These are phyloP conservation scores for Dimorphilus gyrociliatus DNA, from an alignment of 2,888 invertebrate species.

Conservation along the genomic window DNA sequence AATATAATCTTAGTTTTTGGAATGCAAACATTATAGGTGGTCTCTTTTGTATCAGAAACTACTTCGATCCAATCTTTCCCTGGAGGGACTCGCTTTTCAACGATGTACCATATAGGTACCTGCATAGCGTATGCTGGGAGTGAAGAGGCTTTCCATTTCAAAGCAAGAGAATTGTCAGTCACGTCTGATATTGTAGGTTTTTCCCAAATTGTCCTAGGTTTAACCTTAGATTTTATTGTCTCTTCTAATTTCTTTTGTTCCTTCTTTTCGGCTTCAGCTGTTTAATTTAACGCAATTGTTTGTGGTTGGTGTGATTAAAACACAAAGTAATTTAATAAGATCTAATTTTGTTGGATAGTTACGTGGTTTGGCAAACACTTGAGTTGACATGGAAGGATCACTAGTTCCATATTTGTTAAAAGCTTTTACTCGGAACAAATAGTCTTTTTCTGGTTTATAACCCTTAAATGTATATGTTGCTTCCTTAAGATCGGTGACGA, in stretches of 20 bases:
- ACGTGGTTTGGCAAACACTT: slow-evolving; percentile 17
- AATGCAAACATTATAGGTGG: not conserved
- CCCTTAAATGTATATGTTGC: slow-evolving; percentile 19
- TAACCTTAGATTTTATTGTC: slow-evolving; percentile 10
- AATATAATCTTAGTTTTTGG: not conserved
- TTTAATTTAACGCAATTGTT: too few relatives aligned
- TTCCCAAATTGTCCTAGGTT: slow-evolving; percentile 42
- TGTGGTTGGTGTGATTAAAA: too few relatives aligned
- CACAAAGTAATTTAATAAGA: too few relatives aligned
- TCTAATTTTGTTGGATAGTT: too few relatives aligned
- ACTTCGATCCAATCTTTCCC: slow-evolving; percentile 26
- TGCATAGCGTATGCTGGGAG: slow-evolving; percentile 57
- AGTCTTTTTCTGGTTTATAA: slow-evolving; percentile 77
- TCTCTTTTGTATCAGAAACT: slow-evolving; percentile 14
- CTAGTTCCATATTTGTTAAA: slow-evolving; percentile 91
- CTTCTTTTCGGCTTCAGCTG: slow-evolving; percentile 7
- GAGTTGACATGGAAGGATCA: slow-evolving; percentile 79
- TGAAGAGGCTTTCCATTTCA: slow-evolving; percentile 85
- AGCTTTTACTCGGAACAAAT: slow-evolving; percentile 82
- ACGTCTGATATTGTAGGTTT: slow-evolving; percentile 79
- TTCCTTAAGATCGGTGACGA: slow-evolving; percentile 15
- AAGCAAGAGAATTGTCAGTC: slow-evolving; percentile 67
- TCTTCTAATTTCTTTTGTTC: slow-evolving; percentile 5
- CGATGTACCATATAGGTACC: slow-evolving; percentile 77
- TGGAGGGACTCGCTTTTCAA: slow-evolving; percentile 55